A percentile compares a stretch with the other conserved stretches of the same genome.
Conservation (phyloP, 2,888 invertebrate genomes). For the Euspilapteryx auroguttella region DNA sequence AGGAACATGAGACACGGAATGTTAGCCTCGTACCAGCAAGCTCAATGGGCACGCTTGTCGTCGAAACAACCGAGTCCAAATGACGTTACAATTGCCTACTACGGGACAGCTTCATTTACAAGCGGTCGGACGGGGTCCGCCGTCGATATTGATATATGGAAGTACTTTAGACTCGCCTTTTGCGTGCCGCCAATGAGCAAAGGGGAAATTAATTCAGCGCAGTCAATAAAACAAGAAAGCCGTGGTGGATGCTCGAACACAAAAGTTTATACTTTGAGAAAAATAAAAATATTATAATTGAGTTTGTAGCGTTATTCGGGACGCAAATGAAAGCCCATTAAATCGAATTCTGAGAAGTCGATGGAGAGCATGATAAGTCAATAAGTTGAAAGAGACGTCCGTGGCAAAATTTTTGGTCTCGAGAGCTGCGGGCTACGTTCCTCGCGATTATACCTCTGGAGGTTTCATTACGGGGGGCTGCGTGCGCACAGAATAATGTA, state of each 20-base stretch:
- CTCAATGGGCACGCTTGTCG: conserved; percentile 50
- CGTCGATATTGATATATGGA: conserved; percentile 46
- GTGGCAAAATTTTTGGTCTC: conserved; percentile 16
- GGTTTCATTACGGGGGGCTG: conserved; percentile 31
- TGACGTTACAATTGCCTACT: conserved; percentile 55
- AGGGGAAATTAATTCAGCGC: conserved; percentile 26
- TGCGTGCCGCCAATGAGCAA: conserved; percentile 19
- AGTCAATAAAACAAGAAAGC: not conserved
- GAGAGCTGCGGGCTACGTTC: conserved; percentile 5
- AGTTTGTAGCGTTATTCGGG: not conserved
- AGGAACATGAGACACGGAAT: no score
- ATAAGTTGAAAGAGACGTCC: conserved; percentile 23
- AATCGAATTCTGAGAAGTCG: conserved; percentile 38
- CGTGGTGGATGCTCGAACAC: no score
- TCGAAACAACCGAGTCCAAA: conserved; percentile 38
- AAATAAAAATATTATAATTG: not conserved
- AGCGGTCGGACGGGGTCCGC: conserved; percentile 18
- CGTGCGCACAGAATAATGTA: conserved; percentile 32
- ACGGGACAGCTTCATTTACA: conserved; percentile 51
- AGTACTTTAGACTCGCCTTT: conserved; percentile 19
- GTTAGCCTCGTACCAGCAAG: conserved; percentile 17
- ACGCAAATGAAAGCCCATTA: conserved; percentile 25
- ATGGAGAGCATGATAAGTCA: conserved; percentile 28
- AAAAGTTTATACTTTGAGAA: no score
- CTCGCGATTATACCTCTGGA: conserved; percentile 19